Percentiles rank a stretch among this genome's conserved stretches.
These are phyloP conservation scores for Polyergus mexicanus DNA, from an alignment of 1,140 invertebrate genomes.

Conservation along the genomic window DNA sequence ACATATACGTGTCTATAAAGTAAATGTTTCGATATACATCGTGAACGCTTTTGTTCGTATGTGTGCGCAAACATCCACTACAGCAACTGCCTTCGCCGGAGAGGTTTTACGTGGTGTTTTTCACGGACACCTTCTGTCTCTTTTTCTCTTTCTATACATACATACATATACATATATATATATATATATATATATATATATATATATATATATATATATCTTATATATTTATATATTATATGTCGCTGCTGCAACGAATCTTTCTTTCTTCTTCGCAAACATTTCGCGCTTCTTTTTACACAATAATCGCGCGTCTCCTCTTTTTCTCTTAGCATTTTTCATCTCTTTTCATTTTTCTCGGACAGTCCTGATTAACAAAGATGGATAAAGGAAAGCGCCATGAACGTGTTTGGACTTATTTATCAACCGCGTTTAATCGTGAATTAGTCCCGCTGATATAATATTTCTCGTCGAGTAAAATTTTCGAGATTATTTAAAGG, in stretches of 20 bases:
- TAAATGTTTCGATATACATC: constrained; percentile 64
- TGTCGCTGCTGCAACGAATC: constrained; percentile 25
- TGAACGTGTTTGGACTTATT: not conserved
- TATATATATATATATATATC: constrained; percentile 4
- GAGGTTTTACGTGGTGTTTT: constrained; percentile 66
- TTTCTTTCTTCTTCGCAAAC: not conserved
- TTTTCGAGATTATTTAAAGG: not conserved
- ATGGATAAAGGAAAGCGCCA: constrained; percentile 66
- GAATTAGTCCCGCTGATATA: not conserved
- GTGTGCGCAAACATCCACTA: constrained; percentile 33
- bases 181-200: constrained; percentile 18
- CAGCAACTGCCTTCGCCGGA: constrained; percentile 71
- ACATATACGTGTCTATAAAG: constrained; percentile 66
- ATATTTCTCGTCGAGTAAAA: not conserved
- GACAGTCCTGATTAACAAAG: constrained; percentile 56
- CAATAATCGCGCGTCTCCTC: constrained; percentile 31
- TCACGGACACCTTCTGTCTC: constrained; percentile 78
- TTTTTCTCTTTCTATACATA: constrained; percentile 18
- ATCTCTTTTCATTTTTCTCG: not conserved
- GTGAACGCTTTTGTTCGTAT: constrained; percentile 38
- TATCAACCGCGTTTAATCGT: not conserved
- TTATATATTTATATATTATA: constrained; percentile 51
- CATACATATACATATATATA: constrained; percentile 20
- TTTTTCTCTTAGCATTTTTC: not conserved
- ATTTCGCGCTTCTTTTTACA: constrained; percentile 46